These are phyloP conservation scores for Crotalus helleri DNA, from an alignment of 2,113 vertebrate species.

Conservation along the genomic window DNA sequence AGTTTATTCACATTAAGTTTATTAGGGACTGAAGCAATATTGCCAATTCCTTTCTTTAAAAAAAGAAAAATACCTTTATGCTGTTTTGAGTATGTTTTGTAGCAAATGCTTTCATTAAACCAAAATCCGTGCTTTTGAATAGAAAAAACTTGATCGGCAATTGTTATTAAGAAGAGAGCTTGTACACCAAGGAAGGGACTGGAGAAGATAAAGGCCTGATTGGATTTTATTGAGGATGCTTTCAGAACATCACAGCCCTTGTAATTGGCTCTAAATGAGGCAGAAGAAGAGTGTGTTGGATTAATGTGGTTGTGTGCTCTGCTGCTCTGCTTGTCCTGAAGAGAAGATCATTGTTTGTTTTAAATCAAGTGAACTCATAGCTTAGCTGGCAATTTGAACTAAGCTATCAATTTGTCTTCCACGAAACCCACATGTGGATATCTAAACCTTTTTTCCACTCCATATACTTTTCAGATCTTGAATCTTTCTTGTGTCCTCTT, in stretches of 20 bases:
- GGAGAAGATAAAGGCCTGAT: rapidly evolving
- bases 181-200: neutral
- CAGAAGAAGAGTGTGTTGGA: neutral
- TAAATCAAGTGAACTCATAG: neutral
- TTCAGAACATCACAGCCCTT: neutral
- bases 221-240: neutral
- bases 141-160: neutral
- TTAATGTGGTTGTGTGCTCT: neutral
- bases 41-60: neutral
- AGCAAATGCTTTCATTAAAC: neutral
- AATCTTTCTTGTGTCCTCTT: neutral
- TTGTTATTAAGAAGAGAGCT: rapidly evolving
- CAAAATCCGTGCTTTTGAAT: neutral
- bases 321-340: neutral
- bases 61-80: neutral
- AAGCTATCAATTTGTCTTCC: neutral
- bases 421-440: rapidly evolving
- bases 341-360: neutral
- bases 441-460: neutral
- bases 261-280: neutral
- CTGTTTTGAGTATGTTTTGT: neutral
- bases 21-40: neutral
- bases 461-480: rapidly evolving
- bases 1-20: neutral
- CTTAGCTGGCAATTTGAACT: neutral